Evolutionary conservation across 2,888 invertebrate species (phyloP).

Genomic region (Chorisops tibialis): DNA sequence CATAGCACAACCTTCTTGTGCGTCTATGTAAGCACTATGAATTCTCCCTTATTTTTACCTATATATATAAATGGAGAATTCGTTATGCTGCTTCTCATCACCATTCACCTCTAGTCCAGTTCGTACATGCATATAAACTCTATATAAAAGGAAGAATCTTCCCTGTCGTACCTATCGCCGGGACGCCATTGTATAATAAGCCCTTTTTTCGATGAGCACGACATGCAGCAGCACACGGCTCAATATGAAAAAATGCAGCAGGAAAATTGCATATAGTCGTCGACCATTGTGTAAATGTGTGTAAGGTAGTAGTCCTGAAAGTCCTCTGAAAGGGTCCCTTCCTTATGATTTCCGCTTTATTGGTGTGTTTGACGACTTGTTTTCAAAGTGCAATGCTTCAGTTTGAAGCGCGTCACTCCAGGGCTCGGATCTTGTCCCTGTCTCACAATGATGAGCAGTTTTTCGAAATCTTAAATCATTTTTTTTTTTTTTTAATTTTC

Average conservation of each 20-base stretch:
- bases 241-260: not conserved
- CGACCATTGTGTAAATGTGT: too few species aligned
- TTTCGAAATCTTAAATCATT: not conserved
- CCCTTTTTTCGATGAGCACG: not conserved
- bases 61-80: conserved; percentile 1
- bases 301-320: not conserved
- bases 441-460: not conserved
- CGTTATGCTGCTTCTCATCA: not conserved
- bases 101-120: not conserved
- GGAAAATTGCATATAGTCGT: not conserved
- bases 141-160: not conserved
- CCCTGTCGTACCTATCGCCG: too few species aligned
- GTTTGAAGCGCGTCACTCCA: conserved; percentile 20
- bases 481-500: not conserved
- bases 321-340: conserved; percentile 5
- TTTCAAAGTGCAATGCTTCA: not conserved
- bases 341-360: conserved; percentile 23
- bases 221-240: not conserved
- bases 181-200: not conserved
- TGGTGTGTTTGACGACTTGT: conserved; percentile 9
- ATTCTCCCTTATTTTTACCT: not conserved
- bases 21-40: too few species aligned
- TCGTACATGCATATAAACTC: not conserved
- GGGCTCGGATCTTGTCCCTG: conserved; percentile 5
- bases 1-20: not conserved